These are phyloP conservation scores for Rostratula benghalensis DNA, from an alignment of 2,113 vertebrate species.

Conservation along the genomic window DNA sequence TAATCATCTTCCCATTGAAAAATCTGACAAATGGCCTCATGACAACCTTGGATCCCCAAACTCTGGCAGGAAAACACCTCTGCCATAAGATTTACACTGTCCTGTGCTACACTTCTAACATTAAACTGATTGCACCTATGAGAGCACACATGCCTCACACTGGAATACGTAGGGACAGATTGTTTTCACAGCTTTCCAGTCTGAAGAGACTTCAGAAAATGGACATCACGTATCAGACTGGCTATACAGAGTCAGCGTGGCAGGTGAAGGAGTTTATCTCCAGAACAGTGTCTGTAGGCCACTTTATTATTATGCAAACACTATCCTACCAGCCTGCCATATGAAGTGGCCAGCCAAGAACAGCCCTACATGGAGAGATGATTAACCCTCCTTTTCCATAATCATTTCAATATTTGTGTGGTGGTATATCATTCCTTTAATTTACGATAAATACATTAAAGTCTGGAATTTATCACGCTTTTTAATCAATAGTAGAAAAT, in stretches of 20 bases:
- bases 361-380: background rate
- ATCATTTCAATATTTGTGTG: background rate
- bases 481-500: background rate
- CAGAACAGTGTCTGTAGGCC: background rate
- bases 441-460: background rate
- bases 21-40: background rate
- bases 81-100: background rate
- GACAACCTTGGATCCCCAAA: background rate
- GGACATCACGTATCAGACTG: background rate
- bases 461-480: background rate
- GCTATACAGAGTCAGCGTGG: accelerated
- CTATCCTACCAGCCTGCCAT: background rate
- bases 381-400: background rate
- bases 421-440: background rate
- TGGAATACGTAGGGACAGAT: background rate
- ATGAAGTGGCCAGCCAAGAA: background rate
- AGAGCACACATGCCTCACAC: background rate
- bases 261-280: background rate
- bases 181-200: background rate
- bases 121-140: background rate
- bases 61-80: background rate
- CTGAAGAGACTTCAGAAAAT: background rate
- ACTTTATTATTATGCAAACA: background rate
- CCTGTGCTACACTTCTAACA: background rate
- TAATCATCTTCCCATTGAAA: background rate